phyloP scores from a whole-genome alignment of 2,797 vertebrate species.

The Pipistrellus pygmaeus region DNA sequence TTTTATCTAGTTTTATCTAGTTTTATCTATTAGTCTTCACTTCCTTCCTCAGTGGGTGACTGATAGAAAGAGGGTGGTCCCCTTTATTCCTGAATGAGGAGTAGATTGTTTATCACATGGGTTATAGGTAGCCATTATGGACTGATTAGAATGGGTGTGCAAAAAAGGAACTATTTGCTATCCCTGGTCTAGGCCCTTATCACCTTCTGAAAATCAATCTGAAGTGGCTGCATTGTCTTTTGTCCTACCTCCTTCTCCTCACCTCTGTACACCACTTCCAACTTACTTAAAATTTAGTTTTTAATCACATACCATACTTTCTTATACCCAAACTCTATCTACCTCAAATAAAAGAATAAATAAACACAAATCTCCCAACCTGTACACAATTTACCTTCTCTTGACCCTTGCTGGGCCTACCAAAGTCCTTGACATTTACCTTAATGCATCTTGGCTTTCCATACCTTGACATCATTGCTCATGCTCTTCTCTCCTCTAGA shows the following conservation, averaged over 20 bases:
- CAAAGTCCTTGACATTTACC: background rate
- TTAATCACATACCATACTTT: background rate
- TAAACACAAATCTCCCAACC: background rate
- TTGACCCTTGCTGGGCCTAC: background rate
- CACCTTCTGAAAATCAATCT: background rate
- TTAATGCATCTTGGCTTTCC: background rate
- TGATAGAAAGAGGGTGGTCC: background rate
- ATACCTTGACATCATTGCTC: background rate
- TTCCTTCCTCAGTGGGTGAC: background rate
- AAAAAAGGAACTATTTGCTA: background rate
- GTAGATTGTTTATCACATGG: background rate
- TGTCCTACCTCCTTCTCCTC: background rate
- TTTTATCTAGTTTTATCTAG: slow-evolving; percentile 5
- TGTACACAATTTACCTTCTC: background rate
- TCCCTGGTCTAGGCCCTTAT: background rate
- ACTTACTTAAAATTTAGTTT: slow-evolving; percentile 45
- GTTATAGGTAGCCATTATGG: background rate
- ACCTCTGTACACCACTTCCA: background rate
- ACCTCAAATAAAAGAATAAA: background rate
- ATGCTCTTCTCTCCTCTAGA: background rate
- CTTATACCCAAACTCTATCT: background rate
- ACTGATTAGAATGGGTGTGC: background rate
- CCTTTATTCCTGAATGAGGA: background rate
- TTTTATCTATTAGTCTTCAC: background rate
- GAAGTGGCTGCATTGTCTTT: background rate